phyloP scores from a whole-genome alignment of 2,888 invertebrate genomes.

The Tineola bisselliella region DNA sequence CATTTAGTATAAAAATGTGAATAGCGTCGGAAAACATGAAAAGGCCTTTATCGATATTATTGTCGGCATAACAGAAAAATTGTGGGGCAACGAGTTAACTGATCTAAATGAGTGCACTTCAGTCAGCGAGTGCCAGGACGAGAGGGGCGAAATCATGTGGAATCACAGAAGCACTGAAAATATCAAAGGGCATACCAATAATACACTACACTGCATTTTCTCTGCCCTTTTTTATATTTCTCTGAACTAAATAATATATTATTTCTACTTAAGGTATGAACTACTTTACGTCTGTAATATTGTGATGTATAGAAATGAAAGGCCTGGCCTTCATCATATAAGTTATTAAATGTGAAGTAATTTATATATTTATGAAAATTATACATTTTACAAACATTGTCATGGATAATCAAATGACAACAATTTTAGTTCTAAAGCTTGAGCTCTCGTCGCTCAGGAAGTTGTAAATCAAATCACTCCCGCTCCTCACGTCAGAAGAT shows the following conservation, averaged over 20 bases:
- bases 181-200: not conserved
- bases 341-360: not conserved
- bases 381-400: constrained; percentile 15
- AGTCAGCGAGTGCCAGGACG: not conserved
- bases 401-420: constrained; percentile 25
- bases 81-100: constrained; percentile 38
- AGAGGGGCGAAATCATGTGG: not conserved
- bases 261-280: no score
- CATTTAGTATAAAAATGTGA: constrained; percentile 15
- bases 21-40: constrained; percentile 34
- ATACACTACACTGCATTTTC: no score
- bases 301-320: no score
- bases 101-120: constrained; percentile 42
- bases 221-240: no score
- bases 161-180: not conserved
- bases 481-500: constrained; percentile 36
- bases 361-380: constrained; percentile 14
- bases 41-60: constrained; percentile 41
- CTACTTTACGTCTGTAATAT: no score
- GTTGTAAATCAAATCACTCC: constrained; percentile 52
- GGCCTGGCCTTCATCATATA: no score
- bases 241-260: no score
- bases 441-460: constrained; percentile 44
- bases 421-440: constrained; percentile 38
- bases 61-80: constrained; percentile 37